These are phyloP conservation scores for Oscheius sp. DNA, from an alignment of 1,140 invertebrate species.

Conservation along the genomic window DNA sequence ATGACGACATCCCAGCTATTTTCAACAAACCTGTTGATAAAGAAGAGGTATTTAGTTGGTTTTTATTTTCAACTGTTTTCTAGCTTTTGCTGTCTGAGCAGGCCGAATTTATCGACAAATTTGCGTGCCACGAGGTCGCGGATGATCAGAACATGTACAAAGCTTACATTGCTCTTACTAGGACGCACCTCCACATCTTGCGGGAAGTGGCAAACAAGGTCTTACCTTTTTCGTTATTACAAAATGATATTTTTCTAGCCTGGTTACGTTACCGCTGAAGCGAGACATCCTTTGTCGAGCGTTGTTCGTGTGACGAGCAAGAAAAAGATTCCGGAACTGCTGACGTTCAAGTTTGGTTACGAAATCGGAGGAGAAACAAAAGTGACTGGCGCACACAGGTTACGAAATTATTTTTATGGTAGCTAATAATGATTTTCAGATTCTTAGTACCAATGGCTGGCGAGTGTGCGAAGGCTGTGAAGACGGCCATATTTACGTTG, in stretches of 20 bases:
- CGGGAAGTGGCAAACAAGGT: constrained; percentile 74
- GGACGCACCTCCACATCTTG: constrained; percentile 80
- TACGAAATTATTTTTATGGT: neutral
- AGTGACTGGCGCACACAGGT: constrained; percentile 78
- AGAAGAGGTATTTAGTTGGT: neutral
- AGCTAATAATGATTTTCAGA: constrained; percentile 40
- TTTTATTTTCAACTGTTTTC: constrained; percentile 1
- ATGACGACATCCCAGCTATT: constrained; percentile 13
- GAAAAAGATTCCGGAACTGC: constrained; percentile 85
- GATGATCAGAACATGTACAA: constrained; percentile 64
- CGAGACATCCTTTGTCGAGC: constrained; percentile 77
- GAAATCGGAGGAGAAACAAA: constrained; percentile 69
- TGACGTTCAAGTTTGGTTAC: constrained; percentile 89
- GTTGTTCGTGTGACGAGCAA: constrained; percentile 94
- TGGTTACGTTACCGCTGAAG: constrained; percentile 77
- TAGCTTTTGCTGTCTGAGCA: constrained; percentile 66
- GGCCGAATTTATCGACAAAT: constrained; percentile 78
- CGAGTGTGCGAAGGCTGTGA: constrained; percentile 79
- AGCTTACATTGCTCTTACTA: constrained; percentile 84
- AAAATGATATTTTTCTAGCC: constrained; percentile 24
- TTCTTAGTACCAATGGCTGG: constrained; percentile 87
- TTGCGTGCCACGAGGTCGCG: constrained; percentile 85
- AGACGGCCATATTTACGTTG: constrained; percentile 68
- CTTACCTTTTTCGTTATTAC: too few species aligned
- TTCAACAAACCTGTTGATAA: neutral